Percentiles rank a stretch among this genome's conserved stretches.
Evolutionary conservation across 2,888 invertebrate species (phyloP).

Genomic region (Matsumyia berberina): DNA sequence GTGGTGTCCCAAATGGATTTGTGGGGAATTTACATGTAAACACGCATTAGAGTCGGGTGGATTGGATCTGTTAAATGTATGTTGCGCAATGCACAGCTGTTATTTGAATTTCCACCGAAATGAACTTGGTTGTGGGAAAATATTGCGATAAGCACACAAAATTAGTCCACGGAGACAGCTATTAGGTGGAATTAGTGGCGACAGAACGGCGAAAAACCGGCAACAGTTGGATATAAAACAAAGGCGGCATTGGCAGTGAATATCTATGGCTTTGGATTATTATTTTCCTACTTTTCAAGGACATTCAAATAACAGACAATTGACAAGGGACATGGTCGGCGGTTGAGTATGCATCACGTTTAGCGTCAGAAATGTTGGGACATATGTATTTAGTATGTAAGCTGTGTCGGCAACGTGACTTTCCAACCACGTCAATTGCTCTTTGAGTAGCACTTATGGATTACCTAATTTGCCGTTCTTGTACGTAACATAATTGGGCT

Average conservation of each 20-base stretch:
- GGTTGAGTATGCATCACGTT: too few species aligned
- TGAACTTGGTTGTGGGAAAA: neutral
- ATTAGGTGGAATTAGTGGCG: neutral
- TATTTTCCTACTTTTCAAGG: too few species aligned
- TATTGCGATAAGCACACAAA: neutral
- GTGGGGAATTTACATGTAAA: neutral
- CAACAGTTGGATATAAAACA: neutral
- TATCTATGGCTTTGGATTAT: too few species aligned
- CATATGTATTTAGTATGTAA: too few species aligned
- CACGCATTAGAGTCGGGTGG: neutral
- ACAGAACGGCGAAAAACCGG: neutral
- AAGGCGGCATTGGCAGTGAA: neutral
- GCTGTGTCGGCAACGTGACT: too few species aligned
- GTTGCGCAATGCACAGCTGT: neutral
- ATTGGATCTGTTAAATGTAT: neutral
- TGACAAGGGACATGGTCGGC: too few species aligned
- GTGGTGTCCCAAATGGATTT: slow-evolving; percentile 5
- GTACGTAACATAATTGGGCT: too few species aligned
- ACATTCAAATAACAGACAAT: too few species aligned
- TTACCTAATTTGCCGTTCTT: too few species aligned
- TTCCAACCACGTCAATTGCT: too few species aligned
- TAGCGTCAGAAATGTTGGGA: too few species aligned
- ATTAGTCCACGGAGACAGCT: neutral
- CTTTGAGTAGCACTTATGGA: too few species aligned
- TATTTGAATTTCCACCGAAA: neutral